These are phyloP conservation scores for Drepana arcuata DNA, from an alignment of 1,140 invertebrate genomes.

Conservation along the genomic window DNA sequence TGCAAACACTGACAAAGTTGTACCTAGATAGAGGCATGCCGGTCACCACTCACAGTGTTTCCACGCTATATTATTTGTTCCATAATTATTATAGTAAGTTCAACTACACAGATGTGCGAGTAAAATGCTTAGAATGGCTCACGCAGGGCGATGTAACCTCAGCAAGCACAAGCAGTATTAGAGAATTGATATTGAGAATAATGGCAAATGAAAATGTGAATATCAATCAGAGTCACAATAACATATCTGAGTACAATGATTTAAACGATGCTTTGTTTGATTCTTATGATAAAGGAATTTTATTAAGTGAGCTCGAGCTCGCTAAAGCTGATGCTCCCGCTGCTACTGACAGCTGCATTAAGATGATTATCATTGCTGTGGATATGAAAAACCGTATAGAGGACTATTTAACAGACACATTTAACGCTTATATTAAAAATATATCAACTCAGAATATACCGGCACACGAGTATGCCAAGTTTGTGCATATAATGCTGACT, in stretches of 20 bases:
- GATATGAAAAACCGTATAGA: too few relatives aligned
- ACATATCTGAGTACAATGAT: constrained; percentile 9
- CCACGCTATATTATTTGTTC: constrained; percentile 32
- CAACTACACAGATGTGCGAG: constrained; percentile 22
- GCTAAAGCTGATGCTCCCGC: not conserved
- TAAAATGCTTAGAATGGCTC: constrained; percentile 41
- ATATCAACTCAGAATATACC: too few relatives aligned
- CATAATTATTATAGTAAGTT: constrained; percentile 45
- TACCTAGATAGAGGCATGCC: constrained; percentile 54
- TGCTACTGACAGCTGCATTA: not conserved
- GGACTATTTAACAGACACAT: too few relatives aligned
- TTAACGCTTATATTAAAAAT: too few relatives aligned
- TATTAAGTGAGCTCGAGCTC: constrained; percentile 50
- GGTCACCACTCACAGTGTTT: constrained; percentile 31
- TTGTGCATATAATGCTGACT: too few relatives aligned
- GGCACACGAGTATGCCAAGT: too few relatives aligned
- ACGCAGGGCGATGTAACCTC: constrained; percentile 18
- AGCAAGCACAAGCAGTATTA: constrained; percentile 13
- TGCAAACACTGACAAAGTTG: constrained; percentile 34
- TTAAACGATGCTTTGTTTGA: constrained; percentile 35
- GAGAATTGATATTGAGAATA: constrained; percentile 34
- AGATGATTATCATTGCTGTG: too few relatives aligned
- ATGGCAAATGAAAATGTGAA: constrained; percentile 37
- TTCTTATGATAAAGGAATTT: constrained; percentile 35
- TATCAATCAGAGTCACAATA: constrained; percentile 1